A percentile compares a stretch with the other conserved stretches of the same genome.
Evolutionary conservation across 2,113 vertebrate species (phyloP).

Genomic region (Callipepla californica): DNA sequence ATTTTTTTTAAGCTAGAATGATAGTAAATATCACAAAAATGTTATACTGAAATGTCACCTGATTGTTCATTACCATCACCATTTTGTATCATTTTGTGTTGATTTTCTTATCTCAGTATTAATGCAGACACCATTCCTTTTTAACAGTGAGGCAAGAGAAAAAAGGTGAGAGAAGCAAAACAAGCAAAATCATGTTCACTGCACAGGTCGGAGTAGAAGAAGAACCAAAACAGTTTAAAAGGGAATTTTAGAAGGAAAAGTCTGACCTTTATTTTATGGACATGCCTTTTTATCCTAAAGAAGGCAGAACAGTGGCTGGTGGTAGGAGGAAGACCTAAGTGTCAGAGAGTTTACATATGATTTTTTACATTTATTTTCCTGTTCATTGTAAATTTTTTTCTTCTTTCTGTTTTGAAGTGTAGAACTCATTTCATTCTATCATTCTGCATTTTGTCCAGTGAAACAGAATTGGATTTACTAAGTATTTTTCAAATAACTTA

Average conservation of each 20-base stretch:
- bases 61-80: neutral
- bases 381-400: neutral
- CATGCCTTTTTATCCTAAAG: neutral
- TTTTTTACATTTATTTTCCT: neutral
- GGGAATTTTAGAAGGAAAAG: neutral
- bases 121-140: neutral
- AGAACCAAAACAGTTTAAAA: neutral
- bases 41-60: constrained; percentile 37
- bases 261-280: neutral
- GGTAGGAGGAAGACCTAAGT: neutral
- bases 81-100: neutral
- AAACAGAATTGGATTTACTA: neutral
- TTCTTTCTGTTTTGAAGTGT: neutral
- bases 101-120: neutral
- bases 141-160: neutral
- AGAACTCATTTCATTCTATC: neutral
- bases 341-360: neutral
- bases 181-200: neutral
- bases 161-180: neutral
- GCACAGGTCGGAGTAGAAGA: neutral
- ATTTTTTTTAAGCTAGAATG: too few relatives aligned
- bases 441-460: neutral
- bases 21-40: too few relatives aligned
- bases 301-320: neutral
- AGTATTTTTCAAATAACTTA: neutral